Base-by-base conservation (phyloP, 2,888 invertebrate species). In the Lacanobia wlatinum region DNA sequence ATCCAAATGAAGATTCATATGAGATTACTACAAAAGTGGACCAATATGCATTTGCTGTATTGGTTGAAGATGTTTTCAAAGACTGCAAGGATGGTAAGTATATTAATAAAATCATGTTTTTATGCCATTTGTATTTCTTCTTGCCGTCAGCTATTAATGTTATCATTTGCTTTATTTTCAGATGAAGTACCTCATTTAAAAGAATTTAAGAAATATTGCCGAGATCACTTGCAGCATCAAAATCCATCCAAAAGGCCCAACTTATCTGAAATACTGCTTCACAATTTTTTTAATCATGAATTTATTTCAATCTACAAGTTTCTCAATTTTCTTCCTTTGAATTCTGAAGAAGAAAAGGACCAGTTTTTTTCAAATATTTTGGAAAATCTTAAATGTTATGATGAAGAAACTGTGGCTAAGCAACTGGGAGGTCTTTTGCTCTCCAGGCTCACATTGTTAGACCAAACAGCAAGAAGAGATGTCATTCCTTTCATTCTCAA, bases 221-320 rank as follows among this genome's bases (percentile, higher is more conserved):
- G 96, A 87, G 97, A 97, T 64, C 96, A 97, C 84, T 94, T 98
- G 69, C 97, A 98, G 88, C 97, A 97, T 89, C 90, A 95, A 67
- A 97, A 97, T 85, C 96, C 97, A 12, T 92, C 95, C 52, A 93
- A 97, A 84, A 96, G 98, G 70, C 98, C 98, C 6, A 97, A 96
- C 78, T 94, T 98, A 48, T 96, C 97, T 10, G 96, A 97, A 34
- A 94, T 98, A 46, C 93, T 98, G 4, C 93, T 97, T 66, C 98
- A 98, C 93, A 97, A 97, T 60, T 98, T 98, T 92, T 98, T 98
- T 89, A 98, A 98, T 86, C 98, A 98, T 89, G 98, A 98, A 87
- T 98, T 99, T 90, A 97, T 99, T 76, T 96, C 97, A 34, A 98
- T 99, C 83, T 97, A 98, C 90, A 97, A 98, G 80, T 99, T 98